A percentile compares a stretch with the other conserved stretches of the same genome.
These are phyloP conservation scores for Scarus forsteni DNA, from an alignment of 2,797 vertebrate species.

Conservation along the genomic window DNA sequence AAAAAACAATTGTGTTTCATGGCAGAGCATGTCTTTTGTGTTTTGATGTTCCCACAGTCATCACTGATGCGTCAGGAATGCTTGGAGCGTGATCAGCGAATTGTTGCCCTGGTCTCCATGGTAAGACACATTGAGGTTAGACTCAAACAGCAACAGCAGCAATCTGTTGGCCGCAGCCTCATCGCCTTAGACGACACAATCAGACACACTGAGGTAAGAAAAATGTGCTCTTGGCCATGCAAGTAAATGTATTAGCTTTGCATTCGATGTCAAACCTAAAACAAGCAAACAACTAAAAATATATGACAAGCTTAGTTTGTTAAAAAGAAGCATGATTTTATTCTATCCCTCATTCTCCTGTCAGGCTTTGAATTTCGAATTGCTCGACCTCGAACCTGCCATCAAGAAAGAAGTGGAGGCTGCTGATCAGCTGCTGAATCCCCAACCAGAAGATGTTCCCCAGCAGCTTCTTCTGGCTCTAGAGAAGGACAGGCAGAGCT, in stretches of 20 bases:
- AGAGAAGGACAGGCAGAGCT: constrained; percentile 92
- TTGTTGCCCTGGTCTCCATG: constrained; percentile 91
- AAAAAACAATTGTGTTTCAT: neutral
- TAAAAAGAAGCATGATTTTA: constrained; percentile 21
- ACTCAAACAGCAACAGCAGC: constrained; percentile 88
- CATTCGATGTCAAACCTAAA: neutral
- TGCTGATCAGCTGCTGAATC: constrained; percentile 83
- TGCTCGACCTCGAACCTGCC: constrained; percentile 86
- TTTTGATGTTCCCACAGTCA: constrained; percentile 59
- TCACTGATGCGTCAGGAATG: constrained; percentile 87
- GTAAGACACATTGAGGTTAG: constrained; percentile 92
- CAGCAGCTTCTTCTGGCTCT: constrained; percentile 91
- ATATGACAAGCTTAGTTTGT: constrained; percentile 8
- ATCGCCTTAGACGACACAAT: constrained; percentile 86
- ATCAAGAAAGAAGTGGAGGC: constrained; percentile 87
- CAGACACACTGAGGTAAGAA: constrained; percentile 88
- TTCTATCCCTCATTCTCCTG: constrained; percentile 7
- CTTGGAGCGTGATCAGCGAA: constrained; percentile 91
- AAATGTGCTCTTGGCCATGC: neutral
- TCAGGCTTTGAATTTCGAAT: constrained; percentile 88
- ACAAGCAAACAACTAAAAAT: constrained; percentile 3
- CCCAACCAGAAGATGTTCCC: constrained; percentile 87
- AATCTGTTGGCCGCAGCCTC: constrained; percentile 82
- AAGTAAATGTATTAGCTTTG: too few species aligned
- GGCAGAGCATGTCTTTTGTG: neutral